phyloP scores from a whole-genome alignment of 2,113 vertebrate species.

The Anguilla rostrata region DNA sequence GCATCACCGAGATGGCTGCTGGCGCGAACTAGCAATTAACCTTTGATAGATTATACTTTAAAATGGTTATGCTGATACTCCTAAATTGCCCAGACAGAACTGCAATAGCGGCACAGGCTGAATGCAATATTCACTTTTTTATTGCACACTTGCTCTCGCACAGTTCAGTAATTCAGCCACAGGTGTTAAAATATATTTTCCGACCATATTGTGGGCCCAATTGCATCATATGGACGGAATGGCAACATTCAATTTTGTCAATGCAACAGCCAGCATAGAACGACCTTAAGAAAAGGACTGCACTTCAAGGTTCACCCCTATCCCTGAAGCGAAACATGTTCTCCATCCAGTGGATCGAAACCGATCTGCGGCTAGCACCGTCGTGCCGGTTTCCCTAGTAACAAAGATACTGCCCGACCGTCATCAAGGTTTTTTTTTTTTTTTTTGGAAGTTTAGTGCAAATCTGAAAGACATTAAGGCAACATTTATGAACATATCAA shows the following conservation, averaged over 20 bases:
- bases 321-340: constrained; percentile 21
- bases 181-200: constrained; percentile 26
- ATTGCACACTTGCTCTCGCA: constrained; percentile 69
- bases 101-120: constrained; percentile 58
- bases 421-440: constrained; percentile 47
- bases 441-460: constrained; percentile 78
- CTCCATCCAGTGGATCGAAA: too few relatives aligned
- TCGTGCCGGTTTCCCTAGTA: constrained; percentile 58
- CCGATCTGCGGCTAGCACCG: too few relatives aligned
- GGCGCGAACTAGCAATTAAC: background rate
- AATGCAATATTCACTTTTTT: constrained; percentile 69
- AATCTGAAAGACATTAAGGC: constrained; percentile 82
- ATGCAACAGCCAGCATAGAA: constrained; percentile 56
- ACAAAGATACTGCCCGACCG: constrained; percentile 42
- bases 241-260: constrained; percentile 45
- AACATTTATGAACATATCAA: constrained; percentile 87
- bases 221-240: constrained; percentile 32
- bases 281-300: constrained; percentile 34
- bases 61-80: background rate
- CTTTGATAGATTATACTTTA: background rate
- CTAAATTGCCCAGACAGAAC: constrained; percentile 1
- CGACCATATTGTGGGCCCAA: constrained; percentile 22
- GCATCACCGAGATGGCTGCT: background rate
- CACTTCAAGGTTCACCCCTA: constrained; percentile 30
- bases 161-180: constrained; percentile 56